Base-by-base conservation (phyloP, 2,888 invertebrate genomes). In the Amaurobius ferox region DNA sequence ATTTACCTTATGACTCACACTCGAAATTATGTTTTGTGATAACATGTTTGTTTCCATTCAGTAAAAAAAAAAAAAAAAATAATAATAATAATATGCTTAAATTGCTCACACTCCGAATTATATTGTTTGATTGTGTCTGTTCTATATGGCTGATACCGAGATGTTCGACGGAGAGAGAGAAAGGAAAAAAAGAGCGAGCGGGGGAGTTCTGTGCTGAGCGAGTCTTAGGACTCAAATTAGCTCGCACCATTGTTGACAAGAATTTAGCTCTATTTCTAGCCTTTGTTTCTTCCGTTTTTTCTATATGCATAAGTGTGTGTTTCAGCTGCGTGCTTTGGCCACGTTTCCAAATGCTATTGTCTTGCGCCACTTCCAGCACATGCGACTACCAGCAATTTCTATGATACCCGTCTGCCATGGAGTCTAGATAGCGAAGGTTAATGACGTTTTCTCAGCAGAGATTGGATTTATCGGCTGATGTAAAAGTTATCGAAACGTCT, bases 181-280 rank as follows among this genome's bases (percentile, higher is more conserved):
- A 23, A 64, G 66, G 66, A n/a, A n/a, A n/a, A 7, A 26, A 77
- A 77, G 19, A 77, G 9, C 19, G 9, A 40, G 80, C 61, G 80
- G 80, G 80, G 80, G 80, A 73, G 80, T 79, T 40, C 40, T 16
- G 35, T 6, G 16, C 26, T 72, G 13, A 19, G 29, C 55, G 26
- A 39, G 62, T 39, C 55, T 55, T 5, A 32, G n/a, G 30, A 67
- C 67, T 73, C 68, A 80, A 73, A 73, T 80, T 80, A 80, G 80
- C 66, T 80, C 73, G n/a, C 35, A 66, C 80, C 73, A 73, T 80
- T 80, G 80, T 80, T 80, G 67, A 67, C 61, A 73, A 73, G 80
- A 80, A 73, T 73, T 80, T 73, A 70, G 66, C 67, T 80, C 80
- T 80, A 80, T 80, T 80, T 80, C 67, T 55, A 67, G 71, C 32